These are phyloP conservation scores for Labeo rohita DNA, from an alignment of 2,113 vertebrate genomes.

Conservation along the genomic window DNA sequence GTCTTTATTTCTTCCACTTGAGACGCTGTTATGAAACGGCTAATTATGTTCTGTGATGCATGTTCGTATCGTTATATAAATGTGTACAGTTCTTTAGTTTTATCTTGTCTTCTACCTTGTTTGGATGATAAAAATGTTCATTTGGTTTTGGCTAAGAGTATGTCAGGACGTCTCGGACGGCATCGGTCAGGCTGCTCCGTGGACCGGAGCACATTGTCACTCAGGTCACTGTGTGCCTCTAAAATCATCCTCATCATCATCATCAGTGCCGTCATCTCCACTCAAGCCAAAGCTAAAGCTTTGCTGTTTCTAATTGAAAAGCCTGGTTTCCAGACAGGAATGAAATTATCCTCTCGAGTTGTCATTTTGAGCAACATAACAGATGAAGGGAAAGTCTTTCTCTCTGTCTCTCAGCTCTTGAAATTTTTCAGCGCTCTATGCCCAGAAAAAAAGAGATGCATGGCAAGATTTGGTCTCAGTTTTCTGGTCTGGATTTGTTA, in stretches of 20 bases:
- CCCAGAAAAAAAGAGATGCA: background rate
- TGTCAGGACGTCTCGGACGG: background rate
- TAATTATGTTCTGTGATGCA: background rate
- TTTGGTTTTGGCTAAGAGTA: background rate
- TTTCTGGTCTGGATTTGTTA: background rate
- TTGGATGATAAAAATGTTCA: background rate
- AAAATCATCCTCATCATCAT: background rate
- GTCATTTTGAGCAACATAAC: background rate
- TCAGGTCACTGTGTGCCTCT: background rate
- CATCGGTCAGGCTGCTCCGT: background rate
- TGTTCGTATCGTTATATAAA: background rate
- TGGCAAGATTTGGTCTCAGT: background rate
- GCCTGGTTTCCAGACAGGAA: slow-evolving; percentile 3
- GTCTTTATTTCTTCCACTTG: too few species aligned
- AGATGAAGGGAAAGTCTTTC: background rate
- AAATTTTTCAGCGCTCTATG: background rate
- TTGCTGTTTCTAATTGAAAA: slow-evolving; percentile 6
- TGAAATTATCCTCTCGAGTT: slow-evolving; percentile 6
- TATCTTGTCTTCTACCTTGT: background rate
- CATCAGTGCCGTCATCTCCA: background rate
- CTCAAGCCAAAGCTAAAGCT: background rate
- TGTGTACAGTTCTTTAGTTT: background rate
- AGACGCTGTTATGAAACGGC: too few species aligned
- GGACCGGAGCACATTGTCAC: background rate
- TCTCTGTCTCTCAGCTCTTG: background rate